Evolutionary conservation across 2,113 vertebrate species (phyloP).

Genomic region (Antechinus stuartii): DNA sequence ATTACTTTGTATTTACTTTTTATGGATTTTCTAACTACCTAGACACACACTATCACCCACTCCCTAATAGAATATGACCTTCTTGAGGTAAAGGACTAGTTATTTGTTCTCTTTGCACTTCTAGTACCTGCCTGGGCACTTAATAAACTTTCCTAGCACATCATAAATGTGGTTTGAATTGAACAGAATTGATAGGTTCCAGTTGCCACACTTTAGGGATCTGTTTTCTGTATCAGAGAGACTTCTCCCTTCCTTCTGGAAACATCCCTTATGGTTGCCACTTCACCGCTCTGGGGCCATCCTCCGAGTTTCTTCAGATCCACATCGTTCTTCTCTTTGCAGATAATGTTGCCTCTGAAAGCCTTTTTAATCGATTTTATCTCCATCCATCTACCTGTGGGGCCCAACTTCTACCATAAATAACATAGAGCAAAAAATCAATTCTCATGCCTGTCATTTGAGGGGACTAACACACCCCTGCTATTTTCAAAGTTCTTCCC

Average conservation of each 20-base stretch:
- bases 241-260: slow-evolving; percentile 7
- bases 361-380: not conserved
- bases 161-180: not conserved
- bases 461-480: not conserved
- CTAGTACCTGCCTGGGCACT: not conserved
- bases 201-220: not conserved
- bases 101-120: not conserved
- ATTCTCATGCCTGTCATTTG: not conserved
- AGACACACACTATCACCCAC: not conserved
- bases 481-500: slow-evolving; percentile 6
- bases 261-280: not conserved
- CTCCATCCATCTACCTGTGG: not conserved
- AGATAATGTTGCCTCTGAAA: not conserved
- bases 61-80: not conserved
- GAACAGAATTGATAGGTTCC: not conserved
- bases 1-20: not conserved
- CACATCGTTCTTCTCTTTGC: not conserved
- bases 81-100: not conserved
- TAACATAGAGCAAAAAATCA: slow-evolving; percentile 12
- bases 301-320: not conserved
- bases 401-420: not conserved
- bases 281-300: not conserved
- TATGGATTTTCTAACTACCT: not conserved
- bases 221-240: not conserved
- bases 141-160: not conserved